These are phyloP conservation scores for Netelia virgata DNA, from an alignment of 2,888 invertebrate species.

Conservation along the genomic window DNA sequence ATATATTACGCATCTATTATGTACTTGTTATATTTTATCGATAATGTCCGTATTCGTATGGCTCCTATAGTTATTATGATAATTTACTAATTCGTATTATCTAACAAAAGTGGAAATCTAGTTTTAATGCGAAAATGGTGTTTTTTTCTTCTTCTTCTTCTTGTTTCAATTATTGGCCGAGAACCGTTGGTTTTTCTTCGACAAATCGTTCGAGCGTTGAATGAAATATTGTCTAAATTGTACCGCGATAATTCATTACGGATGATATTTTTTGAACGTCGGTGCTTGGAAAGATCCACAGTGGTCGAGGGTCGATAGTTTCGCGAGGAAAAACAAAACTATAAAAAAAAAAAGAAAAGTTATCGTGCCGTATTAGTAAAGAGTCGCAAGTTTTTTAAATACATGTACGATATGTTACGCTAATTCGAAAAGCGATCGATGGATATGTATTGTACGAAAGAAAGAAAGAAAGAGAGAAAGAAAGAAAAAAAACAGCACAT, in stretches of 20 bases:
- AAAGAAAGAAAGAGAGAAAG: constrained; percentile 28
- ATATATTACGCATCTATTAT: constrained; percentile 47
- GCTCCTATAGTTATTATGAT: constrained; percentile 72
- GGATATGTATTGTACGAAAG: constrained; percentile 28
- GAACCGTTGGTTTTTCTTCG: neutral
- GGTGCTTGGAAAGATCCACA: neutral
- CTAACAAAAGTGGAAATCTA: constrained; percentile 9
- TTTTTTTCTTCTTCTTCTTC: neutral
- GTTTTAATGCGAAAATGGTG: neutral
- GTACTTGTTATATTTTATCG: constrained; percentile 59
- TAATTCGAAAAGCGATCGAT: constrained; percentile 10
- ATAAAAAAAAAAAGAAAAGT: constrained; percentile 2
- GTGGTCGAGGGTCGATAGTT: neutral
- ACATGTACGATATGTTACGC: constrained; percentile 10
- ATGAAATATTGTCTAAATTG: constrained; percentile 14
- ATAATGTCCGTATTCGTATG: constrained; percentile 78
- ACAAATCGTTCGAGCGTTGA: neutral
- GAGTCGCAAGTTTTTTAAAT: constrained; percentile 27
- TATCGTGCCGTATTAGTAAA: neutral
- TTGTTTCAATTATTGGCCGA: neutral
- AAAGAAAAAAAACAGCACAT: constrained; percentile 31
- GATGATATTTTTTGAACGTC: constrained; percentile 17
- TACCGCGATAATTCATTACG: neutral
- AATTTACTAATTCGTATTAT: constrained; percentile 32
- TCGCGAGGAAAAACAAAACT: neutral